phyloP scores from a whole-genome alignment of 2,113 vertebrate genomes.

The Tragelaphus scriptus region DNA sequence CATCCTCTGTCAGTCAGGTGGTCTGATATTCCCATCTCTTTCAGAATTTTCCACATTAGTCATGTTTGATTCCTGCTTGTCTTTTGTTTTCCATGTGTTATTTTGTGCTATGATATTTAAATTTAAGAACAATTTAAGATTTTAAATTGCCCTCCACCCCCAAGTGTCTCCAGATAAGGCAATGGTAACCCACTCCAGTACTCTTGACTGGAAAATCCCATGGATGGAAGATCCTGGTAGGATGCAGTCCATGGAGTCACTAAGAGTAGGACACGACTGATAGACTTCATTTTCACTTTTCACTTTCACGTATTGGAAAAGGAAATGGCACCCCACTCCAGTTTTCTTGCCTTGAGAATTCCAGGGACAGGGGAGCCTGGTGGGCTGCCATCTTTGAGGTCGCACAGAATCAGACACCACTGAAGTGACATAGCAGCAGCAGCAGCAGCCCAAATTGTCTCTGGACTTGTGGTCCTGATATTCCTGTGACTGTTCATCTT shows the following conservation, averaged over 20 bases:
- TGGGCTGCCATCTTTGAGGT: not conserved
- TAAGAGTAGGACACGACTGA: not conserved
- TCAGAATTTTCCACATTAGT: not conserved
- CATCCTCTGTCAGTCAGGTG: too few species aligned
- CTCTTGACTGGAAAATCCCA: not conserved
- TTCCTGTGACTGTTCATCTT: not conserved
- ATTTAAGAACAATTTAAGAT: not conserved
- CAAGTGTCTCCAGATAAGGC: not conserved
- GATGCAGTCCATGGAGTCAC: not conserved
- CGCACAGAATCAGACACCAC: accelerated
- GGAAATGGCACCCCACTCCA: not conserved
- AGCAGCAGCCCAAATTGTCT: not conserved
- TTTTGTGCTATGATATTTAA: not conserved
- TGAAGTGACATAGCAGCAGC: not conserved
- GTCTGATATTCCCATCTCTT: too few species aligned
- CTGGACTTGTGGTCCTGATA: not conserved
- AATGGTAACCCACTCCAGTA: not conserved
- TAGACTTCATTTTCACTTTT: not conserved
- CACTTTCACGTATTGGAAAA: not conserved
- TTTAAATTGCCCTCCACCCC: not conserved
- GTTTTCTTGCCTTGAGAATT: not conserved
- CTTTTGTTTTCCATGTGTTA: not conserved
- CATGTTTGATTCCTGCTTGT: not conserved
- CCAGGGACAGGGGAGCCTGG: not conserved
- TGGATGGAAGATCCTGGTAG: not conserved